These are phyloP conservation scores for Chrosomus eos DNA, from an alignment of 2,797 vertebrate genomes.

Conservation along the genomic window DNA sequence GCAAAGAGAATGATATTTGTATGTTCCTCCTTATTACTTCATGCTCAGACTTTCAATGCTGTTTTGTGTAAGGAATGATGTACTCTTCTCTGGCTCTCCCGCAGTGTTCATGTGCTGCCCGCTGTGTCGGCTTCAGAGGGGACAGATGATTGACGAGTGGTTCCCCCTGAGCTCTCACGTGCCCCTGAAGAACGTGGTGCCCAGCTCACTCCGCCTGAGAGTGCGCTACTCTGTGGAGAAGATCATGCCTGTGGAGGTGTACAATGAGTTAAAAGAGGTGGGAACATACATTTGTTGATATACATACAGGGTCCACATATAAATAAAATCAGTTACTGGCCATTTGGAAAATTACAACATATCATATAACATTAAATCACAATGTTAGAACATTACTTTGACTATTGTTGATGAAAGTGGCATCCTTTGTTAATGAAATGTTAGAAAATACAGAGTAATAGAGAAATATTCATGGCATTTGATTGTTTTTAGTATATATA, in stretches of 20 bases:
- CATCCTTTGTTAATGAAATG: background rate
- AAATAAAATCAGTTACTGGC: background rate
- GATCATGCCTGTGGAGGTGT: conserved; percentile 99
- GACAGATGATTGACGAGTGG: conserved; percentile 97
- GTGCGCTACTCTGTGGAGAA: conserved; percentile 97
- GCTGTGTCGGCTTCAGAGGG: conserved; percentile 91
- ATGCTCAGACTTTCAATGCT: background rate
- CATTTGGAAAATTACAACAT: background rate
- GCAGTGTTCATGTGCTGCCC: conserved; percentile 99
- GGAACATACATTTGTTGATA: background rate
- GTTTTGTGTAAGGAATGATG: background rate
- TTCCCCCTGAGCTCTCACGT: conserved; percentile 96
- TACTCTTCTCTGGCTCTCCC: background rate
- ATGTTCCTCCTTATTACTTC: conserved; percentile 72
- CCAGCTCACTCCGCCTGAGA: conserved; percentile 91
- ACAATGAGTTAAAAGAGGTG: conserved; percentile 98
- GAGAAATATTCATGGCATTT: background rate
- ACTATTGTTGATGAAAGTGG: background rate
- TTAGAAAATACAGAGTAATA: background rate
- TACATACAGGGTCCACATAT: background rate
- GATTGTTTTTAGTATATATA: background rate
- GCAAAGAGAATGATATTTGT: conserved; percentile 99
- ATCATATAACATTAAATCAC: too few relatives aligned
- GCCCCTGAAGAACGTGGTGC: conserved; percentile 95
- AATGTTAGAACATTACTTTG: background rate